Conservation (phyloP, 1,140 invertebrate species). For the Pectinophora gossypiella region DNA sequence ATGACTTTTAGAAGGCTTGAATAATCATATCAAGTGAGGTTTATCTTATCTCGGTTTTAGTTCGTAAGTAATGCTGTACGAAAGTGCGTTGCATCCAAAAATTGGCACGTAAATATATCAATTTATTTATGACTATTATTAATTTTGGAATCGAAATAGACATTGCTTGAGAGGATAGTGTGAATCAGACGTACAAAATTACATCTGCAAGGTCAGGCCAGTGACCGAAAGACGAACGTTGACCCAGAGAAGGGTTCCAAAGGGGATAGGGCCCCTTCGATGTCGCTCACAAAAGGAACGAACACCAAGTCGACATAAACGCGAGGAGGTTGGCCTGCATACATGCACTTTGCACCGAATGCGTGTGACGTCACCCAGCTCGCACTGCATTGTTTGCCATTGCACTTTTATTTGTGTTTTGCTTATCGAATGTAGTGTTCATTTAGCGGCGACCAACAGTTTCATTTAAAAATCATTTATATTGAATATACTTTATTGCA, state of each 20-base stretch:
- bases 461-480: too few relatives aligned
- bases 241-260: conserved; percentile 69
- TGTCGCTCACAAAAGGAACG: conserved; percentile 69
- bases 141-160: neutral
- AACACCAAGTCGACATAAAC: conserved; percentile 59
- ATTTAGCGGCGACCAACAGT: too few relatives aligned
- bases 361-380: conserved; percentile 54
- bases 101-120: too few relatives aligned
- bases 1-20: too few relatives aligned
- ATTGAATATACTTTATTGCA: too few relatives aligned
- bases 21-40: too few relatives aligned
- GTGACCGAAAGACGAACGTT: conserved; percentile 54
- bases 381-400: conserved; percentile 58
- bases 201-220: conserved; percentile 27
- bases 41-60: too few relatives aligned
- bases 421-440: neutral
- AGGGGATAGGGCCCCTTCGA: conserved; percentile 72
- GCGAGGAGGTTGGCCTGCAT: conserved; percentile 60
- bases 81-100: too few relatives aligned
- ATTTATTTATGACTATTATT: too few relatives aligned
- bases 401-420: conserved; percentile 30
- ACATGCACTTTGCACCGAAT: conserved; percentile 73
- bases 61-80: too few relatives aligned
- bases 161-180: neutral
- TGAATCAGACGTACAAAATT: neutral